Evolutionary conservation across 2,797 vertebrate species (phyloP).

Genomic region (Pseudochaenichthys georgianus): DNA sequence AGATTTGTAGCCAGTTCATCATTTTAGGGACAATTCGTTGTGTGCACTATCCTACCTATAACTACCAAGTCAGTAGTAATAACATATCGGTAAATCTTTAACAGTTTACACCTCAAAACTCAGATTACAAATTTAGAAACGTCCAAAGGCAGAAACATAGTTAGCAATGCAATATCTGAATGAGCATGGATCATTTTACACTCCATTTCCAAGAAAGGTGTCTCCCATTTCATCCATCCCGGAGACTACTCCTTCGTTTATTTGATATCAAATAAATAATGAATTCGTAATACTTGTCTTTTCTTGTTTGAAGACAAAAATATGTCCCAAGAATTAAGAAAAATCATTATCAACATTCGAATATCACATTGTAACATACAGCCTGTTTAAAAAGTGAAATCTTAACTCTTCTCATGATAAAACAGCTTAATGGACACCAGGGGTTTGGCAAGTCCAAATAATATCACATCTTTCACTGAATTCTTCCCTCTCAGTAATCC

Average conservation of each 20-base stretch:
- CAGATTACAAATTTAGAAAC: background rate
- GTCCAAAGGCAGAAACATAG: background rate
- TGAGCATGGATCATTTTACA: background rate
- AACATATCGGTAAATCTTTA: background rate
- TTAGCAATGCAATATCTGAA: background rate
- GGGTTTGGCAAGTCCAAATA: constrained; percentile 58
- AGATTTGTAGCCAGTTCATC: background rate
- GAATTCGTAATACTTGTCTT: background rate
- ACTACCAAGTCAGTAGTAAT: background rate
- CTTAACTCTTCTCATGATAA: constrained; percentile 21
- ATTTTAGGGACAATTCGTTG: background rate
- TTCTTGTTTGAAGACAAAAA: background rate
- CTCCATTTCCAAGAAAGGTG: background rate
- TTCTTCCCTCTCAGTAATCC: constrained; percentile 77
- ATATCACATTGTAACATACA: constrained; percentile 3
- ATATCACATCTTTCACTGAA: constrained; percentile 77
- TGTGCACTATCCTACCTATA: background rate
- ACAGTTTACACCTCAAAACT: background rate
- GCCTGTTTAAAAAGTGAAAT: constrained; percentile 59
- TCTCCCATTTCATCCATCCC: background rate
- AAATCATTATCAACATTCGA: too few relatives aligned
- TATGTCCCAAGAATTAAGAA: background rate
- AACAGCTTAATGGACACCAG: constrained; percentile 54
- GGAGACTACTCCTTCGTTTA: background rate
- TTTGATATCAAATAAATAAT: background rate